phyloP scores from a whole-genome alignment of 2,797 vertebrate genomes.

The Macropus fuliginosus region DNA sequence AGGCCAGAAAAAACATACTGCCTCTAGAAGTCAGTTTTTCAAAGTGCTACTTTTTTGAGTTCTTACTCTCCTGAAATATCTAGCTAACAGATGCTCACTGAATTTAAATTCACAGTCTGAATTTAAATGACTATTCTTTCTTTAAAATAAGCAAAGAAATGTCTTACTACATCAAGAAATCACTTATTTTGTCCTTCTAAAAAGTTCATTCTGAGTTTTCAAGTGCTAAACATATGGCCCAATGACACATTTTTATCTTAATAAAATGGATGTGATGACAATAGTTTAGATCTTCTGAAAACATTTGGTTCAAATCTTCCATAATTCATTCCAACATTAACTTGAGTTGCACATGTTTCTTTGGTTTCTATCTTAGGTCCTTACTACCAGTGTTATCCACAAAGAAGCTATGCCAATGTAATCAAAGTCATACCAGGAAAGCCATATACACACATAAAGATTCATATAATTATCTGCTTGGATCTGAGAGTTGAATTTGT shows the following conservation, averaged over 20 bases:
- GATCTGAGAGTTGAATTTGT: not conserved
- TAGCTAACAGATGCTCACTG: slow-evolving; percentile 48
- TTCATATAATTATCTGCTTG: not conserved
- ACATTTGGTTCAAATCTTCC: slow-evolving; percentile 26
- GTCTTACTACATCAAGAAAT: slow-evolving; percentile 21
- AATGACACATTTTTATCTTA: slow-evolving; percentile 10
- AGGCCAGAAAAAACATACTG: slow-evolving; percentile 40
- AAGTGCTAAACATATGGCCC: slow-evolving; percentile 41
- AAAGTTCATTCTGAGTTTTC: slow-evolving; percentile 49
- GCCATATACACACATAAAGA: slow-evolving; percentile 29
- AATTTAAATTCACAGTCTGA: slow-evolving; percentile 28
- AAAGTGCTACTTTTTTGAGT: slow-evolving; percentile 32
- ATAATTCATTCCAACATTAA: slow-evolving; percentile 25
- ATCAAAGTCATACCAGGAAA: slow-evolving; percentile 13
- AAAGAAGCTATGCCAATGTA: not conserved
- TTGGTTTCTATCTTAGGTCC: slow-evolving; percentile 17
- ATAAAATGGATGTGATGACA: not conserved
- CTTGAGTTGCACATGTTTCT: slow-evolving; percentile 27
- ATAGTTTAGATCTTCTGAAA: slow-evolving; percentile 33
- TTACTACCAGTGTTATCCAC: not conserved
- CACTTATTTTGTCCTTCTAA: slow-evolving; percentile 3
- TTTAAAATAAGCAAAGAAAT: slow-evolving; percentile 40
- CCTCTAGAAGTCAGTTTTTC: slow-evolving; percentile 53
- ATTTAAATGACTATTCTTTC: slow-evolving; percentile 50
- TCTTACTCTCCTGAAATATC: slow-evolving; percentile 49